Evolutionary conservation across 2,113 vertebrate genomes (phyloP).

Genomic region (Microtus richardsoni): DNA sequence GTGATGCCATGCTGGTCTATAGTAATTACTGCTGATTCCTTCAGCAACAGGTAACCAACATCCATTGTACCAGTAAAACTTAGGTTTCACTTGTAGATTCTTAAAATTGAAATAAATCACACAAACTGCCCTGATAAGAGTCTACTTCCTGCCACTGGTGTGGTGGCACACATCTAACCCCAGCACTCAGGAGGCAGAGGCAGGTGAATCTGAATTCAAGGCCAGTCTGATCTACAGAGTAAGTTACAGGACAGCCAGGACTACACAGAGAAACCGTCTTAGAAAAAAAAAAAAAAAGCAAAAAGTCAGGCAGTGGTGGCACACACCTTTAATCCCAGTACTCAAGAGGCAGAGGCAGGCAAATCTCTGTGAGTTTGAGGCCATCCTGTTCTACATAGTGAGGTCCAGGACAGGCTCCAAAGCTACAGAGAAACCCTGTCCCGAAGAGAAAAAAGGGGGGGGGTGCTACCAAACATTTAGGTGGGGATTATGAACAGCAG

Average conservation of each 20-base stretch:
- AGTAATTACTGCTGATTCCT: not conserved
- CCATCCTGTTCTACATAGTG: not conserved
- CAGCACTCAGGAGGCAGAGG: not conserved
- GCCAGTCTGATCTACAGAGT: not conserved
- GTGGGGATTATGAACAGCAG: no score
- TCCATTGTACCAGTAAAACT: not conserved
- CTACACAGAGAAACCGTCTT: not conserved
- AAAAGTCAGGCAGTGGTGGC: not conserved
- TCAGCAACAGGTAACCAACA: not conserved
- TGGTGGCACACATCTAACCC: not conserved
- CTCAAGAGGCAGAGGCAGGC: not conserved
- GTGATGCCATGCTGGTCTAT: not conserved
- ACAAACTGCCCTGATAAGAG: not conserved
- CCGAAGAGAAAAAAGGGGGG: no score
- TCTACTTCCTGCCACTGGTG: not conserved
- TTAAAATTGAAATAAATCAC: not conserved
- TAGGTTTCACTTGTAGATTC: not conserved
- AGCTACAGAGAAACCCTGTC: not conserved
- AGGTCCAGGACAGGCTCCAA: not conserved
- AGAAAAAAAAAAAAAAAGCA: not conserved
- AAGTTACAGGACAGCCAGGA: not conserved
- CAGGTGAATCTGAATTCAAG: not conserved
- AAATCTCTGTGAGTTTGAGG: not conserved
- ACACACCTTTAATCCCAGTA: not conserved
- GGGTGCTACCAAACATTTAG: no score